phyloP scores from a whole-genome alignment of 2,797 vertebrate species.

The Decapterus maruadsi region DNA sequence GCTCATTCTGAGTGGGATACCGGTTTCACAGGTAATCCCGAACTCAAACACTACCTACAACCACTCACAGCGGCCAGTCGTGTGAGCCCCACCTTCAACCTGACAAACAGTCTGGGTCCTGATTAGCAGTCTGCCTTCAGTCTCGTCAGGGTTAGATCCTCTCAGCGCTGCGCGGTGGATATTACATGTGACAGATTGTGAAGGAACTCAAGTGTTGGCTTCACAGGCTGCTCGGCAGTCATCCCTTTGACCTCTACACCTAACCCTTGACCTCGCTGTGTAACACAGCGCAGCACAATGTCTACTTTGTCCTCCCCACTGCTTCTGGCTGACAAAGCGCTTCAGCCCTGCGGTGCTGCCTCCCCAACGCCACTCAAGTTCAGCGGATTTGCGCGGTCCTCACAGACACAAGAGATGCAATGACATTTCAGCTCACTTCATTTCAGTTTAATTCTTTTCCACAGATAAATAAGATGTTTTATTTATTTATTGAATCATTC shows the following conservation, averaged over 20 bases:
- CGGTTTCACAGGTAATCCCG: slow-evolving; percentile 10
- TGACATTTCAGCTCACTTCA: too few species aligned
- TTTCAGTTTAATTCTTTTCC: too few species aligned
- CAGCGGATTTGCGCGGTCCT: slow-evolving; percentile 29
- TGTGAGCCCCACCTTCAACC: too few species aligned
- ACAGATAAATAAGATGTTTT: too few species aligned
- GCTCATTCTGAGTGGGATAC: background rate
- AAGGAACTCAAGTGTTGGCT: slow-evolving; percentile 71
- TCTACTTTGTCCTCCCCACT: slow-evolving; percentile 57
- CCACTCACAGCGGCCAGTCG: background rate
- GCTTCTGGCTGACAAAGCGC: slow-evolving; percentile 49
- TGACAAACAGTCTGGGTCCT: background rate
- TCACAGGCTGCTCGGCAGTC: slow-evolving; percentile 61
- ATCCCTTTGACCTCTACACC: slow-evolving; percentile 74
- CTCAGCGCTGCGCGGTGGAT: background rate
- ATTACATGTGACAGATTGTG: slow-evolving; percentile 67
- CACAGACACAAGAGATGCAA: background rate
- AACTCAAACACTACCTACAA: background rate
- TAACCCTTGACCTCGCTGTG: slow-evolving; percentile 72
- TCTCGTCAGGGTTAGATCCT: background rate
- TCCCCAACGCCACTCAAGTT: slow-evolving; percentile 69
- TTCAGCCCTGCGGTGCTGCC: background rate
- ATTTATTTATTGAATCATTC: too few species aligned
- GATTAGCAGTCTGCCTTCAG: slow-evolving; percentile 21
- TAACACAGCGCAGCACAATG: slow-evolving; percentile 74